phyloP scores from a whole-genome alignment of 2,113 vertebrate species.

The Chrysochloris asiatica region DNA sequence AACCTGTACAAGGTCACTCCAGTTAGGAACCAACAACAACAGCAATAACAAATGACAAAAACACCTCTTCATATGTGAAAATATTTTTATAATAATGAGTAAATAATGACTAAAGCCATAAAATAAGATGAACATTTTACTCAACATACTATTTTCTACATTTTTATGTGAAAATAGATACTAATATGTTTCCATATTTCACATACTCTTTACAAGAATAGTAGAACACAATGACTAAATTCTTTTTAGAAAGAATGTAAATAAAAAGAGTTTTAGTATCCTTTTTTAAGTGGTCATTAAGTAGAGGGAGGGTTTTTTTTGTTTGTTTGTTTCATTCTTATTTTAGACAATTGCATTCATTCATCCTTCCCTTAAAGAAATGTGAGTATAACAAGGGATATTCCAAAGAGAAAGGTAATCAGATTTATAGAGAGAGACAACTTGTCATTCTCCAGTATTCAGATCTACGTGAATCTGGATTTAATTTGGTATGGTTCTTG shows the following conservation, averaged over 20 bases:
- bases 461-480: conserved; percentile 78
- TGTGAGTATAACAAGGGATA: conserved; percentile 57
- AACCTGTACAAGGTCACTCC: too few species aligned
- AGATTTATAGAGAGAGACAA: conserved; percentile 64
- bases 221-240: conserved; percentile 33
- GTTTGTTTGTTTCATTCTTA: neutral
- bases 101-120: too few species aligned
- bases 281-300: conserved; percentile 61
- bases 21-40: too few species aligned
- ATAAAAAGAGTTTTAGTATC: conserved; percentile 25
- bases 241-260: neutral
- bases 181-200: neutral
- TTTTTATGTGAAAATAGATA: conserved; percentile 58
- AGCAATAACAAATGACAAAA: too few species aligned
- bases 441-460: conserved; percentile 72
- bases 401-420: conserved; percentile 74
- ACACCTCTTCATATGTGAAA: neutral
- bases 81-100: too few species aligned
- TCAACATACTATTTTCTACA: neutral
- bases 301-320: neutral
- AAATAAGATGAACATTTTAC: conserved; percentile 4
- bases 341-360: conserved; percentile 53
- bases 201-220: conserved; percentile 25
- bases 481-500: conserved; percentile 80
- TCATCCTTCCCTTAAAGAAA: conserved; percentile 62